Conservation (phyloP, 1,140 invertebrate genomes). For the Papilio helenus region DNA sequence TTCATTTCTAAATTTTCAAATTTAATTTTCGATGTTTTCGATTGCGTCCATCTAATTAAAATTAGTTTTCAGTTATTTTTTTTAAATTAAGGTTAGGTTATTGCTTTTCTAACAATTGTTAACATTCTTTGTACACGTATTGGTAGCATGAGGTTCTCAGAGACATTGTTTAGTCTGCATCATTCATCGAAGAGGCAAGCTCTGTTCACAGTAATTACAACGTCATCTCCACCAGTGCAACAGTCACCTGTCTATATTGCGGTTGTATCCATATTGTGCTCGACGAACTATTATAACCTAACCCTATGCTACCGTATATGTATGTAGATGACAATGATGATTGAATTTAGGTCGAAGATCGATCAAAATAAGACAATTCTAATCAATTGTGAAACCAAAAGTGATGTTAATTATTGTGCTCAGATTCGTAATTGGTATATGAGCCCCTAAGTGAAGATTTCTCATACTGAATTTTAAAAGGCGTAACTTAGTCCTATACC, state of each 20-base stretch:
- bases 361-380: background rate
- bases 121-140: too few relatives aligned
- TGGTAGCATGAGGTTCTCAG: too few relatives aligned
- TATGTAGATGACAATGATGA: background rate
- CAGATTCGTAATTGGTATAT: background rate
- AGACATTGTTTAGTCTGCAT: background rate
- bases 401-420: background rate
- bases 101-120: too few relatives aligned
- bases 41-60: too few relatives aligned
- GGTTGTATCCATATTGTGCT: background rate
- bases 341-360: background rate
- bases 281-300: background rate
- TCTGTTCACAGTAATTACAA: conserved; percentile 21
- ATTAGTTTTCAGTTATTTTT: too few relatives aligned
- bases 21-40: too few relatives aligned
- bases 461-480: too few relatives aligned
- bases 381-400: background rate
- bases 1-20: too few relatives aligned
- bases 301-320: background rate
- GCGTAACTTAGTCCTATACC: too few relatives aligned
- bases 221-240: conserved; percentile 9
- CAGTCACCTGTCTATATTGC: conserved; percentile 25
- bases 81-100: too few relatives aligned
- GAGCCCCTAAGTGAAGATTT: too few relatives aligned
- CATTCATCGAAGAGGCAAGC: conserved; percentile 3